phyloP scores from a whole-genome alignment of 2,888 invertebrate species.

The Rhagophthalmus giganteus region DNA sequence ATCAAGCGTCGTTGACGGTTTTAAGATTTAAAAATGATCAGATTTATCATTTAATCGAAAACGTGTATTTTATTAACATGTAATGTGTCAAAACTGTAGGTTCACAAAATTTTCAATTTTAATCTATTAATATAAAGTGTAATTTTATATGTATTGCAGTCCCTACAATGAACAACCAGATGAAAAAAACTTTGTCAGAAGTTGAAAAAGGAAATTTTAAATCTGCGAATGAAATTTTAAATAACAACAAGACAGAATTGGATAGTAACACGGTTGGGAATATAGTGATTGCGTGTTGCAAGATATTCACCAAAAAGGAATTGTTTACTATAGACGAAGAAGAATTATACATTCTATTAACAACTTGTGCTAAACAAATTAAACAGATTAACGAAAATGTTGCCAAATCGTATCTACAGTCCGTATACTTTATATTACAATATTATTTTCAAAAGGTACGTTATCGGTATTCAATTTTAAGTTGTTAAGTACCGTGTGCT shows the following conservation, averaged over 20 bases:
- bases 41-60: too few species aligned
- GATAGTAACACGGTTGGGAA: constrained; percentile 3
- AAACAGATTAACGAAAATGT: constrained; percentile 1
- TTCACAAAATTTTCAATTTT: too few species aligned
- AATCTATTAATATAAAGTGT: too few species aligned
- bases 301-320: constrained; percentile 7
- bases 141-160: too few species aligned
- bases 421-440: constrained; percentile 15
- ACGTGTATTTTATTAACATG: too few species aligned
- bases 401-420: constrained; percentile 6
- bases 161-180: too few species aligned
- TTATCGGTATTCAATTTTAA: too few species aligned
- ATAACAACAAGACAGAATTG: not conserved
- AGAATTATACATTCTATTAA: constrained; percentile 5
- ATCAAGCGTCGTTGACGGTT: too few species aligned
- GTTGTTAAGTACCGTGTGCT: too few species aligned
- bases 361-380: constrained; percentile 7
- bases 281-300: constrained; percentile 15
- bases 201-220: constrained; percentile 7
- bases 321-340: not conserved
- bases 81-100: too few species aligned
- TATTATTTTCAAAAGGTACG: constrained; percentile 11
- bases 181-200: not conserved
- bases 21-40: too few species aligned
- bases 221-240: not conserved